Base-by-base conservation (phyloP, 2,113 vertebrate species). In the Pseudopodoces humilis region DNA sequence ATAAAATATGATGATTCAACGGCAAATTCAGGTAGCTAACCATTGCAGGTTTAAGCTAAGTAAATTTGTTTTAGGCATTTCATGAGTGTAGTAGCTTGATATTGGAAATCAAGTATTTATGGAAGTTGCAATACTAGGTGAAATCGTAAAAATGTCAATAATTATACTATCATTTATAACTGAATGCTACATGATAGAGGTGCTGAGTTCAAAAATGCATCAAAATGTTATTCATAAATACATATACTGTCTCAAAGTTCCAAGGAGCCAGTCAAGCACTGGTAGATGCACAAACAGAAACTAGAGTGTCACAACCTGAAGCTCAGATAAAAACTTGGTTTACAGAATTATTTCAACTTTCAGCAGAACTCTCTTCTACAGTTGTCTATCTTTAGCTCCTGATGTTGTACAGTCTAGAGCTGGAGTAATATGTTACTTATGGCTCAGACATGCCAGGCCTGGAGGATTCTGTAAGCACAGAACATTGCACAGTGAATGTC, bases 1-100 rank as follows among this genome's bases (percentile, higher is more conserved):
- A 88, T 59, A 94, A 93, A 90, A 90, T 43, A 63, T 16, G 64
- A 63, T 71, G 79, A 70, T 86, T 91, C 47, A 86, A 94, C 63
- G 86, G 44, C 63, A 88, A 91, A 83, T 71, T 93, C 43, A 80
- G 89, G 46, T 52, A 81, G 70, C 68, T 71, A 74, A 27, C 68
- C 11, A 67, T 47, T 47, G 55, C 0, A 0, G 11, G 53, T 92
- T 90, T 68, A 92, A 75, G 52, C 74, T 44, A 80, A 92, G 46
- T 47, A 78, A 69, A 88, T 96, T 78, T 79, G 75, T 89, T 94
- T 90, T 56, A 46, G 31, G n/a, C 8, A 35, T n/a, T 67, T 43
- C 63, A 75, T 70, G 21, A 67, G 24, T 60, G 25, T 63, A 74
- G 95, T 90, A 77, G 27, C 37, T 86, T 76, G 35, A 7, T 86